These are phyloP conservation scores for Cataglyphis hispanica DNA, from an alignment of 1,140 invertebrate species.

Conservation along the genomic window DNA sequence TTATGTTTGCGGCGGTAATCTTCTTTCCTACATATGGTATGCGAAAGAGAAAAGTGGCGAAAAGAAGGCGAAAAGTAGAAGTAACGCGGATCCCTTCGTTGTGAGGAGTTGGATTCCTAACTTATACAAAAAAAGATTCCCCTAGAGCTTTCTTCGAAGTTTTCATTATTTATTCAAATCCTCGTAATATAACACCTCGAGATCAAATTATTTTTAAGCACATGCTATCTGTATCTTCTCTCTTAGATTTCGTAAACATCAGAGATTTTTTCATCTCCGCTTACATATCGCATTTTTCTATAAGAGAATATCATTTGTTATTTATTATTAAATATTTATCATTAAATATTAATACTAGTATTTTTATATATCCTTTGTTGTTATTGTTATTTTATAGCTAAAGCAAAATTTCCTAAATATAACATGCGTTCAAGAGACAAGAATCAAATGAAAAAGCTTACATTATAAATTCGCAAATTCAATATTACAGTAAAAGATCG, in stretches of 20 bases:
- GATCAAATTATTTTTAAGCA: not conserved
- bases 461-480: not conserved
- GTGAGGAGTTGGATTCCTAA: not conserved
- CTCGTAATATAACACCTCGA: not conserved
- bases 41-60: constrained; percentile 16
- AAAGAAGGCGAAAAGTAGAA: constrained; percentile 6
- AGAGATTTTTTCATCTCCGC: not conserved
- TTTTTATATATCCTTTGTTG: too few species aligned
- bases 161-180: constrained; percentile 34
- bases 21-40: constrained; percentile 35
- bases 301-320: not conserved
- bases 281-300: too few species aligned
- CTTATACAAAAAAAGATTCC: not conserved
- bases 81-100: not conserved
- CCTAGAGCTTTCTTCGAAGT: not conserved
- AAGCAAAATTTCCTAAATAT: not conserved
- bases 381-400: constrained; percentile 2
- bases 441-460: not conserved
- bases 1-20: constrained; percentile 56
- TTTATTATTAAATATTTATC: not conserved
- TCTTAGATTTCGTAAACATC: not conserved
- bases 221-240: not conserved
- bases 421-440: not conserved
- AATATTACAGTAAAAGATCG: not conserved
- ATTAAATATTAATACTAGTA: not conserved